A percentile compares a stretch with the other conserved stretches of the same genome.
phyloP scores from a whole-genome alignment of 2,113 vertebrate genomes.

The Cercocebus atys region DNA sequence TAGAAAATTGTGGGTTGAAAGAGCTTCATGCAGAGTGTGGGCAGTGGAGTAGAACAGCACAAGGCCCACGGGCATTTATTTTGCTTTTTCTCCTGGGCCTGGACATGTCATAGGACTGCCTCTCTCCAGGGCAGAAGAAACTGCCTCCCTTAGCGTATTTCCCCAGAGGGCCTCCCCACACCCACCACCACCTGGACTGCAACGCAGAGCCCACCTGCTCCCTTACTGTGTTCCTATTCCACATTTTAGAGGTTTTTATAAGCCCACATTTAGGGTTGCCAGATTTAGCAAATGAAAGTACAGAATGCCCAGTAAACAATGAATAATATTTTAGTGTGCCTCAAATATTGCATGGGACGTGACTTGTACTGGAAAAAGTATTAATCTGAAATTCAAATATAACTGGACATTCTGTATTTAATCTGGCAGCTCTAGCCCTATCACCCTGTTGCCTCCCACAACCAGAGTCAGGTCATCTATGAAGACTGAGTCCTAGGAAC shows the following conservation, averaged over 20 bases:
- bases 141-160: neutral
- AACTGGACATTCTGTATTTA: neutral
- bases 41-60: too few species aligned
- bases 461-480: neutral
- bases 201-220: neutral
- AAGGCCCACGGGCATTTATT: rapidly evolving
- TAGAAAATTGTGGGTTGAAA: neutral
- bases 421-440: neutral
- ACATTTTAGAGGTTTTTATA: neutral
- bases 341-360: neutral
- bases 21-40: neutral
- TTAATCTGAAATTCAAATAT: neutral
- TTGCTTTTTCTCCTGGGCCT: neutral
- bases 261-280: neutral
- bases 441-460: too few species aligned
- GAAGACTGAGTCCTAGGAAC: neutral
- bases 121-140: neutral
- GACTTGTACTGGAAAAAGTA: neutral
- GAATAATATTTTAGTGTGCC: neutral
- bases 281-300: neutral
- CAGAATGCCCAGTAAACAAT: neutral
- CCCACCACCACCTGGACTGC: neutral
- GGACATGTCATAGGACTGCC: rapidly evolving
- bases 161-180: neutral
- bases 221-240: rapidly evolving